These are phyloP conservation scores for Tetramorium simillimum DNA, from an alignment of 1,140 invertebrate genomes.

Conservation along the genomic window DNA sequence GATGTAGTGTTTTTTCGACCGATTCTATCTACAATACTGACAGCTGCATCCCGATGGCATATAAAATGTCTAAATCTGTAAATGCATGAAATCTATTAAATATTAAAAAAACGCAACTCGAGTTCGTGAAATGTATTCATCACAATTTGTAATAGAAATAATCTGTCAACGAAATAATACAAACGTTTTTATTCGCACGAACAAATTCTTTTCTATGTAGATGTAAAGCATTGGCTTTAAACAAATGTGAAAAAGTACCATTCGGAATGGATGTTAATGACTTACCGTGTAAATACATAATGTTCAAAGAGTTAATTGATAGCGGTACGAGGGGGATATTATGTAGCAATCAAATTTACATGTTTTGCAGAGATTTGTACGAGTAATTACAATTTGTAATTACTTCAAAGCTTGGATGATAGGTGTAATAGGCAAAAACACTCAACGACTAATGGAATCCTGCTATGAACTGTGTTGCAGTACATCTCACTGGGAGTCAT, in stretches of 20 bases:
- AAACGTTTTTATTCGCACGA: not conserved
- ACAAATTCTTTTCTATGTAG: not conserved
- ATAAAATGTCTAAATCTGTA: slow-evolving; percentile 18
- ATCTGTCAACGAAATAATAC: not conserved
- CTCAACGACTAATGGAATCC: not conserved
- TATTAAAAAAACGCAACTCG: not conserved
- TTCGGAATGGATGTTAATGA: slow-evolving; percentile 3
- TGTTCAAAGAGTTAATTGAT: slow-evolving; percentile 43
- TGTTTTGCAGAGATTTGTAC: slow-evolving; percentile 33
- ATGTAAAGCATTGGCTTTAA: not conserved
- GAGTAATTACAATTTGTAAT: slow-evolving; percentile 37
- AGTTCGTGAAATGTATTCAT: not conserved
- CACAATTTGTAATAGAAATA: not conserved
- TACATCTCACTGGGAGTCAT: not conserved
- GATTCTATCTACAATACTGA: slow-evolving; percentile 23
- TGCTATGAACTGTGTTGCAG: not conserved
- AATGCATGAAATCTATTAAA: slow-evolving; percentile 20
- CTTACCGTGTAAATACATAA: slow-evolving; percentile 14
- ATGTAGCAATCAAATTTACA: slow-evolving; percentile 22
- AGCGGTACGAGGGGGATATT: not conserved
- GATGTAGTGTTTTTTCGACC: slow-evolving; percentile 25
- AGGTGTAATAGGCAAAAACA: slow-evolving; percentile 20
- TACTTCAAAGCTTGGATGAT: slow-evolving; percentile 6
- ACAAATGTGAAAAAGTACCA: slow-evolving; percentile 19
- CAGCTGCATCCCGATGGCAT: not conserved